Percentiles rank a stretch among this genome's conserved stretches.
phyloP scores from a whole-genome alignment of 2,113 vertebrate genomes.

The Cavia aperea region DNA sequence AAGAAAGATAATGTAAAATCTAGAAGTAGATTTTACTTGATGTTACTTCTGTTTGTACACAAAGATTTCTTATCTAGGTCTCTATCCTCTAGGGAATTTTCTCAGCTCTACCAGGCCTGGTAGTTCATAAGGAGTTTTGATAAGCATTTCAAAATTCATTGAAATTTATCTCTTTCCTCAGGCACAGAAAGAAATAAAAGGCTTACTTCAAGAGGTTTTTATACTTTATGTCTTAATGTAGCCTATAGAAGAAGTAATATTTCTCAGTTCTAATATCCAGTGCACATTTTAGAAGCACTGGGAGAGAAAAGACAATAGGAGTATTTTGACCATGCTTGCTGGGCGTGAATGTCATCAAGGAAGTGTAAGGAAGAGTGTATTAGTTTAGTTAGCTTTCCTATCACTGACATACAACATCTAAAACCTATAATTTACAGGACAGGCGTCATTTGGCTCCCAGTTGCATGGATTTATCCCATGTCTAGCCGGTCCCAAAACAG shows the following conservation, averaged over 20 bases:
- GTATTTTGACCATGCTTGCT: background rate
- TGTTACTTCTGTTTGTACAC: background rate
- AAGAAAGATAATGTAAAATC: background rate
- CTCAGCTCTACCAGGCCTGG: background rate
- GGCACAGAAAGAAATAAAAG: background rate
- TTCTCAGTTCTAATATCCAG: background rate
- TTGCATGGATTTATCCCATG: background rate
- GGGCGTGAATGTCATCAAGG: background rate
- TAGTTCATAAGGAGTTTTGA: background rate
- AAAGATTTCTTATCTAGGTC: background rate
- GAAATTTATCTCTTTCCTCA: constrained; percentile 38
- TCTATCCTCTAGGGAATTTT: background rate
- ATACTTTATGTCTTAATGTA: constrained; percentile 5
- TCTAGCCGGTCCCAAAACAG: background rate
- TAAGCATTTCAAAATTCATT: constrained; percentile 26
- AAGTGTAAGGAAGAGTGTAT: background rate
- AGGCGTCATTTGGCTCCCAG: background rate
- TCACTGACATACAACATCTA: background rate
- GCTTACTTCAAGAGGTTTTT: background rate
- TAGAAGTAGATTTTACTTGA: background rate
- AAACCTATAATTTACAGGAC: background rate
- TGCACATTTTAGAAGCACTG: background rate
- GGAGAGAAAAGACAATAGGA: background rate
- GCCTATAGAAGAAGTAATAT: background rate
- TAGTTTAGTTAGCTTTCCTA: background rate